phyloP scores from a whole-genome alignment of 2,113 vertebrate species.

The Macroglossus sobrinus region DNA sequence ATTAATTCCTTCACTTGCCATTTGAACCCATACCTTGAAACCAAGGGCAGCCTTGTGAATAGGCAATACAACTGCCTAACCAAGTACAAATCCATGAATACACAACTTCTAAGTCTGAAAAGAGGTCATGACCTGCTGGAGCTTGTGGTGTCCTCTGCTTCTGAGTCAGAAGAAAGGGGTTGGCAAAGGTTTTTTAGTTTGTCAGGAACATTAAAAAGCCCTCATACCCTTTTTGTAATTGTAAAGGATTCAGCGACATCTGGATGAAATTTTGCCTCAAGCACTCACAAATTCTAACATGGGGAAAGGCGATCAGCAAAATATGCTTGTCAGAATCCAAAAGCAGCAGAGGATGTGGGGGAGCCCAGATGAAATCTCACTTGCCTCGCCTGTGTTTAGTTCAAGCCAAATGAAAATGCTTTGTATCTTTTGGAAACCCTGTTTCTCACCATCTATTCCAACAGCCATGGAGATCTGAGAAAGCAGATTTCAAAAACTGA shows the following conservation, averaged over 20 bases:
- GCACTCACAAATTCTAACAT: neutral
- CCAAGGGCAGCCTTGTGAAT: neutral
- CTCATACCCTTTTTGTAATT: conserved; percentile 19
- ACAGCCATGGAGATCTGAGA: neutral
- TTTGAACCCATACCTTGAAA: neutral
- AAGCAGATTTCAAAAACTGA: neutral
- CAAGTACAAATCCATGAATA: neutral
- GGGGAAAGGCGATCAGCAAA: conserved; percentile 11
- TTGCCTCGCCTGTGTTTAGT: neutral
- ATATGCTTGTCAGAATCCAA: neutral
- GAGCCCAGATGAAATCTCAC: neutral
- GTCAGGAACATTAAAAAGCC: conserved; percentile 25
- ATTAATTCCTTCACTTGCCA: neutral
- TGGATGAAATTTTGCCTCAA: conserved; percentile 33
- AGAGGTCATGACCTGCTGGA: neutral
- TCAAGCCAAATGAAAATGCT: neutral
- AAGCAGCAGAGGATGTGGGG: neutral
- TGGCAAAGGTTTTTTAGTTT: conserved; percentile 27
- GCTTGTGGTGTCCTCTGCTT: neutral
- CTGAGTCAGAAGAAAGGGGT: conserved; percentile 28
- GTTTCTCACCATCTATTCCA: neutral
- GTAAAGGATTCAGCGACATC: conserved; percentile 40
- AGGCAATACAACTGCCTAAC: neutral
- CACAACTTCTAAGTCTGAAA: conserved; percentile 22
- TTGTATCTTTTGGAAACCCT: neutral